Conservation (phyloP, 2,888 invertebrate species). For the Dicyrtomina minuta region DNA sequence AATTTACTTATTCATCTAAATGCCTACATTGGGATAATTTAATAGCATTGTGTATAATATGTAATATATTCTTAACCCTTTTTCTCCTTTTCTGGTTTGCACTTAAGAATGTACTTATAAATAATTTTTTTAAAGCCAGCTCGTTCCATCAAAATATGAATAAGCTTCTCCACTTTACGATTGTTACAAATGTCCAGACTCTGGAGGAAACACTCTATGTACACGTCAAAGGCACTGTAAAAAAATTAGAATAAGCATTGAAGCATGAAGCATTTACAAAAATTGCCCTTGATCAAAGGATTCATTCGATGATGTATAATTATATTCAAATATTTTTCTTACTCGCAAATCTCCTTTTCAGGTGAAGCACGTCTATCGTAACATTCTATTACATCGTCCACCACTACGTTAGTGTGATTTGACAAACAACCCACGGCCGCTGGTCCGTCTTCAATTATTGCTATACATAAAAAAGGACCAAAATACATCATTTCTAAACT, state of each 20-base stretch:
- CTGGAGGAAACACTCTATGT: constrained; percentile 24
- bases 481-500: too few relatives aligned
- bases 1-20: too few relatives aligned
- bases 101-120: constrained; percentile 21
- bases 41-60: too few relatives aligned
- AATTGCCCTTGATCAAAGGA: not conserved
- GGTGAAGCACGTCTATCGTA: not conserved
- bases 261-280: not conserved
- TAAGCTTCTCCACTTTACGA: constrained; percentile 2
- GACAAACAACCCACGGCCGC: constrained; percentile 5
- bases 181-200: constrained; percentile 11
- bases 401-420: constrained; percentile 2
- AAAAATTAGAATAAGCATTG: too few relatives aligned
- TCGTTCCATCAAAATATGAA: constrained; percentile 16
- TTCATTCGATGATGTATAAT: too few relatives aligned
- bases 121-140: constrained; percentile 19
- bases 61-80: too few relatives aligned
- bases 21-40: too few relatives aligned
- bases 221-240: constrained; percentile 20
- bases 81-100: not conserved
- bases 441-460: constrained; percentile 16
- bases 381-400: constrained; percentile 7
- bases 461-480: constrained; percentile 1
- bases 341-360: constrained; percentile 21
- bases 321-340: not conserved